Evolutionary conservation across 1,140 invertebrate species (phyloP).

Genomic region (Bombus impatiens): DNA sequence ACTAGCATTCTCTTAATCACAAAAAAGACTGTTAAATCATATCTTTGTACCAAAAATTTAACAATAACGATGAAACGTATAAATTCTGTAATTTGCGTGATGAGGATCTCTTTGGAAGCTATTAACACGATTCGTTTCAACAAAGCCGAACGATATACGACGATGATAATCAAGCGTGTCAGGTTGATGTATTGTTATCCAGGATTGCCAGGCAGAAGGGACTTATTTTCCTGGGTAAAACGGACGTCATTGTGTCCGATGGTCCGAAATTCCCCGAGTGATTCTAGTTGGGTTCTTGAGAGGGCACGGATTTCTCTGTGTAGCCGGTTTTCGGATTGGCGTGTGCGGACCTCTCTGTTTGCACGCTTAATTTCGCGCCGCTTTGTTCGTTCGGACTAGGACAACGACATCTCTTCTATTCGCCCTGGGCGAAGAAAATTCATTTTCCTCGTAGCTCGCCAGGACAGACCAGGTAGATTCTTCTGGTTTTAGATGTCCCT

Average conservation of each 20-base stretch:
- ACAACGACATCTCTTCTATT: not conserved
- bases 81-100: not conserved
- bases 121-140: not conserved
- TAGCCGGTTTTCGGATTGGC: not conserved
- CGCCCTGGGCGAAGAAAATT: conserved; percentile 23
- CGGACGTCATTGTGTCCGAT: conserved; percentile 29
- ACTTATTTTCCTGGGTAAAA: conserved; percentile 24
- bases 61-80: not conserved
- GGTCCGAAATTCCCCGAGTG: conserved; percentile 18
- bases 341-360: conserved; percentile 1
- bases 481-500: not conserved
- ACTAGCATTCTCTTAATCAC: too few relatives aligned
- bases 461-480: not conserved
- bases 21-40: too few relatives aligned
- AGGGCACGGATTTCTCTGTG: not conserved
- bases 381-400: not conserved
- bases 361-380: conserved; percentile 35
- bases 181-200: conserved; percentile 7
- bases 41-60: not conserved
- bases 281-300: conserved; percentile 4
- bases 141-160: not conserved
- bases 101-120: not conserved
- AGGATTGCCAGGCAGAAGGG: not conserved
- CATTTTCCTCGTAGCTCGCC: conserved; percentile 20
- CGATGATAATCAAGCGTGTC: not conserved